Evolutionary conservation across 2,888 invertebrate genomes (phyloP), one percentile per base, ranked within the genome.

Genomic region (Cantharis flavilabris): DNA sequence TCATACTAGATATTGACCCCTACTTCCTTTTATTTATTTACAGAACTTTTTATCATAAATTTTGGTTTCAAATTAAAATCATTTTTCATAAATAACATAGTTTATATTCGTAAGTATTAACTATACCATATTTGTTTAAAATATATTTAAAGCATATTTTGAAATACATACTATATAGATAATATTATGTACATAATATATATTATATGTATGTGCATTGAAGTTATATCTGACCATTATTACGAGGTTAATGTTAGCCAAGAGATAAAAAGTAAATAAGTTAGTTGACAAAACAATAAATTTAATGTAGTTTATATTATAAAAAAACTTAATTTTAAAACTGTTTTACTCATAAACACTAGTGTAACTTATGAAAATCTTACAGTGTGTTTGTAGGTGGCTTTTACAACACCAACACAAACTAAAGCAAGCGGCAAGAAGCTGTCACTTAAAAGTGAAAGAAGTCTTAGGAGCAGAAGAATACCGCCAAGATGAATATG

Each of bases 371-470:
- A 71, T 28, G 70, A 76, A 64, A 23, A 75, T 77, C 71, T 87
- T 86, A 73, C 82, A 93, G 92, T 89, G 90, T 80, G 87, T 92
- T 81, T 91, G 92, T 85, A 91, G 91, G 89, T 91, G 92, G 90
- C 89, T 94, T 80, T 90, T 94, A 86, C 92, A 92, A 87, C 93
- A 94, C 84, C 94, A 94, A 87, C 94, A 94, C 87, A 93, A 94
- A 86, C 91, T 91, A 82, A 92, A 92, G 69, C 90, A 90, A 77
- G 84, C 84, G 0, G 85, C 86, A 10, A 82, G 88, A 73, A 84
- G 86, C 26, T 89, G 89, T 79, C 86, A 86, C 70, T 81, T 88
- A 33, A 87, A 87, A 84, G 86, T 88, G 11, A 87, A 88, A 83
- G 86, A 88, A 83, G 86, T 82, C 5, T 76, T 86, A 4, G 82